Evolutionary conservation across 2,113 vertebrate species (phyloP).

Genomic region (Cariama cristata): DNA sequence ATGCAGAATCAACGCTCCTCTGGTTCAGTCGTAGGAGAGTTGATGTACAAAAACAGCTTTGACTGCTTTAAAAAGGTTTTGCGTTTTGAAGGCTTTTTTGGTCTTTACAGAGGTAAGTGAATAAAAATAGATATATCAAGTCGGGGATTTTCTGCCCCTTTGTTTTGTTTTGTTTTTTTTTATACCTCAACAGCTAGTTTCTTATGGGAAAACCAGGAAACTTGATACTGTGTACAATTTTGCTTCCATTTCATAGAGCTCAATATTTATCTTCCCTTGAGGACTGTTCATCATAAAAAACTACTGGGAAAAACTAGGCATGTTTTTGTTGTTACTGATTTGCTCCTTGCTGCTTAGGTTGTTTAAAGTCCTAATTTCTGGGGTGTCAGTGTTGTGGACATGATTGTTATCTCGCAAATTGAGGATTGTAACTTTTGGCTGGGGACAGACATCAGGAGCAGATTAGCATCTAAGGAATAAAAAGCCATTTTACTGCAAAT

Average conservation of each 20-base stretch:
- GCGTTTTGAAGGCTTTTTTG: conserved; percentile 93
- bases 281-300: neutral
- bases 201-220: neutral
- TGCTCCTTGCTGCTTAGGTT: neutral
- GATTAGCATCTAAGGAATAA: neutral
- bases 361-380: conserved; percentile 6
- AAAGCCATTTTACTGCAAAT: neutral
- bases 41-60: conserved; percentile 98
- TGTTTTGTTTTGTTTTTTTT: neutral
- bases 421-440: neutral
- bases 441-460: neutral
- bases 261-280: neutral
- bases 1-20: conserved; percentile 96
- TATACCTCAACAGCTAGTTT: neutral
- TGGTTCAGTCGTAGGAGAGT: conserved; percentile 89
- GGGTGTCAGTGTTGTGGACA: neutral
- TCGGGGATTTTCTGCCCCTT: neutral
- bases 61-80: conserved; percentile 97
- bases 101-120: conserved; percentile 92
- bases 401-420: neutral
- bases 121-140: neutral
- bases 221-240: neutral
- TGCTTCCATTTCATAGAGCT: neutral
- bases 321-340: neutral
- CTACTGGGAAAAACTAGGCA: neutral